Evolutionary conservation across 92 coral and sea anemone species (phyloP), one percentile per base, ranked within the genome.

Genomic region (Heliopora coerulea): DNA sequence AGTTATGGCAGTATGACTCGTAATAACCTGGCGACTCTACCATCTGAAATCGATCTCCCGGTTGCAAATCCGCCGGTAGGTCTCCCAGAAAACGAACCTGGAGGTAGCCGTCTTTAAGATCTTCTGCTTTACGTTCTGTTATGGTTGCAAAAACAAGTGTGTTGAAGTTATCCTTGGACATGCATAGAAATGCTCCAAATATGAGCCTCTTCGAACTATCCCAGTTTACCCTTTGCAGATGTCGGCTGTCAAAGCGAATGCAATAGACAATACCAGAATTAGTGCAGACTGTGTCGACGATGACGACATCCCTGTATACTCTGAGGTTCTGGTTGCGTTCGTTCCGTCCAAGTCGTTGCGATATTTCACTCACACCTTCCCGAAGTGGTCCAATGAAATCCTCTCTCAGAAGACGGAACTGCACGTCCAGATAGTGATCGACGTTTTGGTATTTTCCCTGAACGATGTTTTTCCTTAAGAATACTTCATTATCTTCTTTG

Each of bases 21-120:
- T 89, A 91, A 58, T 86, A 91, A 8, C 96, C 96, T 13, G 97
- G 91, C 9, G 97, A 86, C 60, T 91, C 97, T 12, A 89, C 97
- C 91, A 91, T 82, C 9, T 64, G 79, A 41, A 83, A 83, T 10
- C 28, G 80, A 65, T 74, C 76, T 17, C 77, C 78, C 3, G 59
- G 65, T 15, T 40, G 68, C 0, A 56, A 50, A 18, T 59, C 59
- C n/a, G n/a, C n/a, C 19, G 80, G 85, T 12, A 58, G 56, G 10
- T 80, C 83, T 27, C 83, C 86, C 15, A 89, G 80, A 62, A 91
- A 91, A n/a, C 95, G 91, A 17, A 88, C 82, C 32, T 88, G 89
- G 5, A 91, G 73, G 39, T 33, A 64, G 39, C 96, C 97, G 17
- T 73, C 37, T 42, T 49, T 64, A 20, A 91, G 73, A 9, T 82